Base-by-base conservation (phyloP, 1,140 invertebrate species). In the Drosophila pectinifera region DNA sequence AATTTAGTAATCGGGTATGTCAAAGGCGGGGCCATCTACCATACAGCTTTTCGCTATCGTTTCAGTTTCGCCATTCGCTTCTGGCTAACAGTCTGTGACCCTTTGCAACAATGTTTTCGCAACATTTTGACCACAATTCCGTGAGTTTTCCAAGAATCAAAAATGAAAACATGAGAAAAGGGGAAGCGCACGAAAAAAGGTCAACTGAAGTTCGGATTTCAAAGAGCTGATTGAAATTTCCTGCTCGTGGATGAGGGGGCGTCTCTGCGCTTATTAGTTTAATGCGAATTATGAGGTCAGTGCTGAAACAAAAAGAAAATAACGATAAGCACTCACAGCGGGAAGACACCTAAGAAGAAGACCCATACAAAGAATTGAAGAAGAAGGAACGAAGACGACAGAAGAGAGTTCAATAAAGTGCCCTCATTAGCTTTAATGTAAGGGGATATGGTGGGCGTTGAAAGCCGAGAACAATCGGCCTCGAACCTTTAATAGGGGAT, bases 261-360 rank as follows among this genome's bases (percentile, higher is more conserved):
- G 67, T 69, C 63, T 31, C 34, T 46, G 46, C 41, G 63, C 48
- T 70, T 70, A 77, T 76, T 78, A 61, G 64, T 62, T 85, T 84
- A 77, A 69, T 48, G 58, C 67, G 77, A 84, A 84, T 73, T 77
- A 69, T 80, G 81, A 80, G 81, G 81, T 84, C 81, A 84, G 81
- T 73, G 57, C 48, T 46, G 42, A 79, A 67, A 63, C 38, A 54
- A 62, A 41, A 63, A 20, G n/a, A 22, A 14, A 18, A 42, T 0
- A 59, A 34, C 14, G n/a, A 39, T 38, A 46, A 13, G 14, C n/a
- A 46, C n/a, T 38, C 20, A 26, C 31, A 56, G 20, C 39, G 62
- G 42, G 64, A 68, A 68, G 59, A 64, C 43, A 67, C 43, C 58
- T 39, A 36, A 53, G 10, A 56, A 39, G n/a, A 20, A 34, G 48